Evolutionary conservation across 1,140 invertebrate genomes (phyloP), one percentile per base, ranked within the genome.

Genomic region (Micrasema minimum): DNA sequence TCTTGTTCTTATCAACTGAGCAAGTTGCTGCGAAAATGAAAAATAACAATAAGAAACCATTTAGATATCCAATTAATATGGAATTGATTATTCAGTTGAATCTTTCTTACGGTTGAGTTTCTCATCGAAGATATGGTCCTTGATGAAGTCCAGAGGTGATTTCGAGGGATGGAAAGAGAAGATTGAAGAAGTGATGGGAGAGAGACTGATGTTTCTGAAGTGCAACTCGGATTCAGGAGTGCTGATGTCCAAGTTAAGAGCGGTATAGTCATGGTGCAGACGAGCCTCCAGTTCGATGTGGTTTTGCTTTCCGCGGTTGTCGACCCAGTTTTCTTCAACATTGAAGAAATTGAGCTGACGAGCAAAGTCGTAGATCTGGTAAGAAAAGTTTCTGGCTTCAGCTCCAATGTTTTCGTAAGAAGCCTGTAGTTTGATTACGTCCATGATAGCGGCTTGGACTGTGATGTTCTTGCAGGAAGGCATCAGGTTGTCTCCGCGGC

Each of bases 391-490:
- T 68, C 72, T 80, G 14, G 76, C 71, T 1, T 61, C 12, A 3
- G 78, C 72, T 48, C 74, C 80, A 1, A 85, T 43, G 43, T 87
- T 83, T 45, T 87, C 80, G 77, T 84, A 87, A 10, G 82, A 77
- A 6, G 85, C 73, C 11, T 80, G 72, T 4, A 84, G 71, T 43
- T 81, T 80, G 18, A 85, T 74, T 55, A 78, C 74, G 74, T 91
- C 84, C 3, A 86, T 78, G 23, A 83, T 76, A 23, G 84, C 82
- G 2, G 86, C 84, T 20, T 77, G 74, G 6, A 81, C 70, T 10
- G 85, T 87, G 55, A 85, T 79, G 38, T 87, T 83, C 45, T 85
- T 83, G 76, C 90, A 90, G 69, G 81, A 79, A 1, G 77, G 77
- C 23, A 86, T 79, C 67, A 87, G 82, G 62, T 85, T 79, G 75